Percentiles rank a stretch among this genome's conserved stretches.
These are phyloP conservation scores for Argyresthia goedartella DNA, from an alignment of 2,888 invertebrate species.

Conservation along the genomic window DNA sequence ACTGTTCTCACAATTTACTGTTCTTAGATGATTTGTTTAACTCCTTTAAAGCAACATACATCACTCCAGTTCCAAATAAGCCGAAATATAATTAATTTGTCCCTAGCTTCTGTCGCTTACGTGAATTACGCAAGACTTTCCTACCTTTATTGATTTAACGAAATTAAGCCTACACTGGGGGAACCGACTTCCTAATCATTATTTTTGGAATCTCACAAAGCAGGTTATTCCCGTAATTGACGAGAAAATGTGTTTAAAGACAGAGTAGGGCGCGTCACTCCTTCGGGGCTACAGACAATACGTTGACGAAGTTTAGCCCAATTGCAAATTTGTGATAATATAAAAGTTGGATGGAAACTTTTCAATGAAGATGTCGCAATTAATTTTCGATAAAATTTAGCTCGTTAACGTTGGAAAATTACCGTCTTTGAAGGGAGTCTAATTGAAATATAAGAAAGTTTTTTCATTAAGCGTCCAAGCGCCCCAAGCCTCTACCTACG, in stretches of 20 bases:
- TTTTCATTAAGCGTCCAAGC: slow-evolving; percentile 48
- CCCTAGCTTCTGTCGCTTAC: slow-evolving; percentile 12
- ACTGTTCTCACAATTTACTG: no score
- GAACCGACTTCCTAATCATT: slow-evolving; percentile 33
- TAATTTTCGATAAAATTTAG: slow-evolving; percentile 69
- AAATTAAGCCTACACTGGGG: slow-evolving; percentile 23
- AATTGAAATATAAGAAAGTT: slow-evolving; percentile 61
- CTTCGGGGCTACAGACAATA: slow-evolving; percentile 31
- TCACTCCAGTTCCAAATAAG: background rate
- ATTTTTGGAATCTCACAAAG: slow-evolving; percentile 25
- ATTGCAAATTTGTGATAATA: slow-evolving; percentile 43
- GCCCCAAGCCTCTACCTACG: slow-evolving; percentile 1
- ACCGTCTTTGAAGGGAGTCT: slow-evolving; percentile 50
- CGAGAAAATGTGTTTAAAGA: slow-evolving; percentile 37
- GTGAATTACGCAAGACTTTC: slow-evolving; percentile 14
- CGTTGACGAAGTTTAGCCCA: slow-evolving; percentile 42
- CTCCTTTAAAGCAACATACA: no score
- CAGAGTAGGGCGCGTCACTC: slow-evolving; percentile 29
- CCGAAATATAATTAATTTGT: slow-evolving; percentile 13
- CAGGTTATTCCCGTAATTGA: slow-evolving; percentile 27
- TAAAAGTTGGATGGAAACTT: slow-evolving; percentile 56
- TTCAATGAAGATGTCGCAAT: slow-evolving; percentile 67
- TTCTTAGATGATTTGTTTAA: no score
- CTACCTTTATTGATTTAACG: slow-evolving; percentile 26
- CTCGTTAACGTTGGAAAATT: slow-evolving; percentile 65